Conservation (phyloP, 30 jellyfish, hydroid and myxozoan species). For the Pseudorhiza aurosa region DNA sequence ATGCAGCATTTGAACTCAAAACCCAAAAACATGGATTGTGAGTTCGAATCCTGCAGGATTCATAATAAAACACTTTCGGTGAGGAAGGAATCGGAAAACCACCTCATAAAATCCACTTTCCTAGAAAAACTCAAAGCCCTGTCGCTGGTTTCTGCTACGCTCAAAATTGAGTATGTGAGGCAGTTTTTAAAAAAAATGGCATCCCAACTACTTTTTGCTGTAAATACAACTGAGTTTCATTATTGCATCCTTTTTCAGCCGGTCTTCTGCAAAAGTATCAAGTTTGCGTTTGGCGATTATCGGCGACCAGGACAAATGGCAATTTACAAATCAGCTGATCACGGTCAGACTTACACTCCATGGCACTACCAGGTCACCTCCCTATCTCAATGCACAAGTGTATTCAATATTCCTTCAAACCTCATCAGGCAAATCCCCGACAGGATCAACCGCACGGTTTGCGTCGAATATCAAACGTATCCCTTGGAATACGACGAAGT, state of each 20-base stretch:
- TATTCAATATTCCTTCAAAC: conserved; percentile 79
- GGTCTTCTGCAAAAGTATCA: conserved; percentile 40
- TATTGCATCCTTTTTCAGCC: conserved; percentile 39
- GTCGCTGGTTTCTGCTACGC: no score
- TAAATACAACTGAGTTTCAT: no score
- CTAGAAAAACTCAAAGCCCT: no score
- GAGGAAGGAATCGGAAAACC: no score
- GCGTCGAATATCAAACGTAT: conserved; percentile 73
- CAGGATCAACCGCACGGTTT: conserved; percentile 76
- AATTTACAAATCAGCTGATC: conserved; percentile 65
- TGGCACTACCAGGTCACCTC: conserved; percentile 85
- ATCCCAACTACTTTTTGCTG: no score
- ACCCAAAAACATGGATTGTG: no score
- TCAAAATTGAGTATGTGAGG: no score
- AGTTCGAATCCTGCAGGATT: no score
- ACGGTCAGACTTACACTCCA: conserved; percentile 76
- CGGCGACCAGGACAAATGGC: conserved; percentile 97
- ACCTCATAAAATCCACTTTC: no score
- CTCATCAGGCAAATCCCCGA: conserved; percentile 80
- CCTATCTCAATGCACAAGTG: conserved; percentile 65
- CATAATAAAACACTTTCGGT: no score
- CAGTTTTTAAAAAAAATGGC: no score
- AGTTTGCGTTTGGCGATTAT: conserved; percentile 77
- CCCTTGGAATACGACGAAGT: conserved; percentile 88
- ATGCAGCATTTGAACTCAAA: no score